Evolutionary conservation across 2,113 vertebrate genomes (phyloP).

Genomic region (Macquaria ambigua): DNA sequence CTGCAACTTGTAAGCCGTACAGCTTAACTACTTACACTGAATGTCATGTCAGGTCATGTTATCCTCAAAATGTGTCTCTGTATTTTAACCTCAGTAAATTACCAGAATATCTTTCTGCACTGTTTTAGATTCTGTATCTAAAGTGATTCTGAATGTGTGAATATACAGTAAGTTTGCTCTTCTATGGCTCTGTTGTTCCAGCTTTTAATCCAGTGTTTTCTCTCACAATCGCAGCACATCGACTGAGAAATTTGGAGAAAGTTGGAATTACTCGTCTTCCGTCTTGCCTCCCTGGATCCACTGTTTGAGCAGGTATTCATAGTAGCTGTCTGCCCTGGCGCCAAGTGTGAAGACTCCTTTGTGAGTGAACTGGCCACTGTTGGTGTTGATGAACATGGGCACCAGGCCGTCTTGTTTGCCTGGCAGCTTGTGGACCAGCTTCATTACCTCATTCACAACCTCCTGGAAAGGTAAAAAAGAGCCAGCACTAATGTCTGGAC

Average conservation of each 20-base stretch:
- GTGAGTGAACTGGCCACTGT: constrained; percentile 95
- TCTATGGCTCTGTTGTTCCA: not conserved
- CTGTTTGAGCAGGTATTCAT: constrained; percentile 98
- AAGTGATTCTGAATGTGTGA: not conserved
- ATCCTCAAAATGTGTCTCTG: not conserved
- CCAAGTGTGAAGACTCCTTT: constrained; percentile 93
- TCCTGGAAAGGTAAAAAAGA: constrained; percentile 77
- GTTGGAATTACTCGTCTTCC: constrained; percentile 88
- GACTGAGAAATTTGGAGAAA: not conserved
- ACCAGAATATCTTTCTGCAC: not conserved
- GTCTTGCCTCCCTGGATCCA: constrained; percentile 98
- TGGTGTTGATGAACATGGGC: constrained; percentile 99
- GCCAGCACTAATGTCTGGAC: not conserved
- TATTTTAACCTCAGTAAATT: not conserved
- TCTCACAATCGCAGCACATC: not conserved
- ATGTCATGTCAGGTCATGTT: not conserved
- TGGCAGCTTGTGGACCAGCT: constrained; percentile 88
- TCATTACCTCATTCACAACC: constrained; percentile 91
- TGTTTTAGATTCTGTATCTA: not conserved
- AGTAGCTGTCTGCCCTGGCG: constrained; percentile 97
- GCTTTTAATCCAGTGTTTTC: not conserved
- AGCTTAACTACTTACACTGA: not conserved
- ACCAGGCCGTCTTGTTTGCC: constrained; percentile 97
- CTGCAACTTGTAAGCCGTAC: not conserved
- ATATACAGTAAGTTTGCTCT: not conserved